Evolutionary conservation across 2,888 invertebrate species (phyloP), one percentile per base, ranked within the genome.

Genomic region (Coelogynopora nodosa): DNA sequence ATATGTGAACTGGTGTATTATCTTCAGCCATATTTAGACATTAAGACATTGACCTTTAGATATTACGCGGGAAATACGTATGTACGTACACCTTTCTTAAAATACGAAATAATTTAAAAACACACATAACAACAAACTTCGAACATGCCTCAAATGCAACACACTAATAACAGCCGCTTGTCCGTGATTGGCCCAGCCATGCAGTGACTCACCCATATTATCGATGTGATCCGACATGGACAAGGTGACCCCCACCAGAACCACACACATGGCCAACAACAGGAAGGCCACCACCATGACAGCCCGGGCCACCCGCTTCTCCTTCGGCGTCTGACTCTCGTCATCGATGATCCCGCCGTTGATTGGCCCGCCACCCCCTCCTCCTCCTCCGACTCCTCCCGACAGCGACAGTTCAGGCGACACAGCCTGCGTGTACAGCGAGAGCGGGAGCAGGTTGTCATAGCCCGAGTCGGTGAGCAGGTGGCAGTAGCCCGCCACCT

Each of bases 171-270:
- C n/a, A n/a, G n/a, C n/a, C n/a, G n/a, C n/a, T n/a, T n/a, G n/a
- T n/a, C n/a, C n/a, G n/a, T n/a, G n/a, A n/a, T n/a, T n/a, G n/a
- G n/a, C n/a, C n/a, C n/a, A n/a, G n/a, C n/a, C n/a, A n/a, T n/a
- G n/a, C n/a, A n/a, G n/a, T n/a, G n/a, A n/a, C 90, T 95, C 93
- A 97, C 97, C 96, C 95, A 97, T 95, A 90, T 96, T 96, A 91
- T 97, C 97, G 90, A 97, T 97, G 89, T 97, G 95, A 13, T 97
- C 97, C 18, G 97, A 96, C 96, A 97, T 96, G 88, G 96, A 93
- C 31, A 97, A 93, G 0, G 97, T 97, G 87, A 97, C 95, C 23
- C 96, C 97, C 31, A 97, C 96, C 88, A 97, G 93, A 89, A 97
- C 93, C 90, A 97, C 94, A 92, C 96, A 96, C 93, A 96, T 95